phyloP scores from a whole-genome alignment of 2,113 vertebrate species.

The Loxodonta africana region DNA sequence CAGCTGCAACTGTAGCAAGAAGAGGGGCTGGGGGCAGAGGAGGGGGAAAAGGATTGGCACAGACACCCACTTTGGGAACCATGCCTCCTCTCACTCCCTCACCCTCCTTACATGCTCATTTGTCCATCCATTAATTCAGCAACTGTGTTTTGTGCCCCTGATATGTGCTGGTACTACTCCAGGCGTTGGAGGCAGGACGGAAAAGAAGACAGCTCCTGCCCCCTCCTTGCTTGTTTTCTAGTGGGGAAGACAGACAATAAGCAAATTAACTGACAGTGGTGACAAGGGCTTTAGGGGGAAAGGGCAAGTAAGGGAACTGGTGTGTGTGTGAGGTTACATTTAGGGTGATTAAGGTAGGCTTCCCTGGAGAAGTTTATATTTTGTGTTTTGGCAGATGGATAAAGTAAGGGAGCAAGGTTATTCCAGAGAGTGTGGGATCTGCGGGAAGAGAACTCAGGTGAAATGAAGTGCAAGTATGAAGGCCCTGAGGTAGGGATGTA shows the following conservation, averaged over 20 bases:
- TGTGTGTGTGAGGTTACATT: background rate
- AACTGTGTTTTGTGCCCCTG: background rate
- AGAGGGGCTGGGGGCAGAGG: too few species aligned
- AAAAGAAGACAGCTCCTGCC: background rate
- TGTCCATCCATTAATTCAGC: background rate
- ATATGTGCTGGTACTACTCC: background rate
- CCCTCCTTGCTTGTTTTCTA: background rate
- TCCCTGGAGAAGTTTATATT: background rate
- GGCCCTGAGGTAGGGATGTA: background rate
- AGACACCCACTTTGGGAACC: background rate
- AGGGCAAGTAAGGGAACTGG: background rate
- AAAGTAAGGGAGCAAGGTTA: background rate
- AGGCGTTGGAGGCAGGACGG: background rate
- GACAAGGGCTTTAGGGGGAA: background rate
- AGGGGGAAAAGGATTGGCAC: background rate
- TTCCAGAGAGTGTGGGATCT: background rate
- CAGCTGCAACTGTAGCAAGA: background rate
- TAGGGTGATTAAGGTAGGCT: background rate
- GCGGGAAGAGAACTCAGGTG: background rate
- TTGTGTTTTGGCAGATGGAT: background rate
- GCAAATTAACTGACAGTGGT: background rate
- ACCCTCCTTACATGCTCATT: background rate
- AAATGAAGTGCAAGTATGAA: background rate
- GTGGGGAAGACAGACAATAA: background rate
- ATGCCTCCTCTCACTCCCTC: rapidly evolving